These are phyloP conservation scores for Zaprionus lineosus DNA, from an alignment of 2,888 invertebrate genomes.

Conservation along the genomic window DNA sequence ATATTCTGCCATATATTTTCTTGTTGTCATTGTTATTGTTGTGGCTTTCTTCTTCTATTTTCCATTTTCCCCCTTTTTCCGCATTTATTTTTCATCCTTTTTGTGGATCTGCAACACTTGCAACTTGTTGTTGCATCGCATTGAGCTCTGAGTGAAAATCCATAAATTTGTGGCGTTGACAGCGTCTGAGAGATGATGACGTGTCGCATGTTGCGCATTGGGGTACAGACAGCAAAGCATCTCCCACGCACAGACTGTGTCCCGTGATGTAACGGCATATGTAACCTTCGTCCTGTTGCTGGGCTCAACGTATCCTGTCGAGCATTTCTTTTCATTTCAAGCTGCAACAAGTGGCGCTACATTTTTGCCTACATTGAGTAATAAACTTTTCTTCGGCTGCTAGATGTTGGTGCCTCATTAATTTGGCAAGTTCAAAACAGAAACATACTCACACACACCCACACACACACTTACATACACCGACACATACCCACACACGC, in stretches of 20 bases:
- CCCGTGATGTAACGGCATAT: slow-evolving; percentile 32
- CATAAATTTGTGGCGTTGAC: slow-evolving; percentile 60
- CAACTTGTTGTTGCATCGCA: no score
- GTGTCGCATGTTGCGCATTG: slow-evolving; percentile 31
- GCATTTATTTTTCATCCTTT: no score
- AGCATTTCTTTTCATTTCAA: no score
- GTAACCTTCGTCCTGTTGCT: slow-evolving; percentile 22
- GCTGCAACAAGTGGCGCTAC: slow-evolving; percentile 56
- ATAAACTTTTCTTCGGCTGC: slow-evolving; percentile 28
- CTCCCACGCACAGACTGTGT: slow-evolving; percentile 17
- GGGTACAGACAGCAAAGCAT: not conserved
- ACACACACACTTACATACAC: slow-evolving; percentile 9
- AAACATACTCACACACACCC: slow-evolving; percentile 7
- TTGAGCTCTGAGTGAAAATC: slow-evolving; percentile 34
- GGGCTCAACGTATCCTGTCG: no score
- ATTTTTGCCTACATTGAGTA: no score
- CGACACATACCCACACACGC: slow-evolving; percentile 10
- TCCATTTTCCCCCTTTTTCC: no score
- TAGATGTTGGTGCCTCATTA: slow-evolving; percentile 47
- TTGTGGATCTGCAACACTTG: no score
- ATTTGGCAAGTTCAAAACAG: slow-evolving; percentile 37
- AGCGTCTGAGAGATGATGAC: slow-evolving; percentile 59
- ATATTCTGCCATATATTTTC: no score
- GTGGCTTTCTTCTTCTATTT: slow-evolving; percentile 10
- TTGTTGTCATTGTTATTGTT: slow-evolving; percentile 6